Evolutionary conservation across 2,888 invertebrate genomes (phyloP).

Genomic region (Cheilosia impressa): DNA sequence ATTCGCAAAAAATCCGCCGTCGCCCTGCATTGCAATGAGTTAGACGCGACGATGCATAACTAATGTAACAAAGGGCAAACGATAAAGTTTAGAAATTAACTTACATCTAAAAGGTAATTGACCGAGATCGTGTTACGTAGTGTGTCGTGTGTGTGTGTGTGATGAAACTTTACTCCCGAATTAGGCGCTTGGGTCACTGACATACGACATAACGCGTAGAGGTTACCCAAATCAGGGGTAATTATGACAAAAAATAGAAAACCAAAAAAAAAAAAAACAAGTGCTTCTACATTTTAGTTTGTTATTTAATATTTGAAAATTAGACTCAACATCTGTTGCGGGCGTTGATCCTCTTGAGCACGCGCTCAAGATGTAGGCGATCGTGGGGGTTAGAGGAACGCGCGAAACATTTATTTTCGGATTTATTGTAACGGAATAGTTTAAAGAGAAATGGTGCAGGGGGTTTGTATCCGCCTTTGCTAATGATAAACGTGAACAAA

Average conservation of each 20-base stretch:
- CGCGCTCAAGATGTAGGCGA: not conserved
- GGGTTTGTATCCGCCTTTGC: too few relatives aligned
- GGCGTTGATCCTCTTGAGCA: not conserved
- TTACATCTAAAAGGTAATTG: slow-evolving; percentile 21
- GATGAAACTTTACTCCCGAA: too few relatives aligned
- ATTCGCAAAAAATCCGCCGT: slow-evolving; percentile 27
- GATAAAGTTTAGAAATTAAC: not conserved
- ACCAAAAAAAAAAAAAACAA: slow-evolving; percentile 14
- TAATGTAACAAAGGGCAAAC: not conserved
- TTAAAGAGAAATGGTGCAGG: too few relatives aligned
- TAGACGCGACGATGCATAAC: not conserved
- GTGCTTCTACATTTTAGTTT: not conserved
- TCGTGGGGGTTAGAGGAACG: too few relatives aligned
- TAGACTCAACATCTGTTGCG: slow-evolving; percentile 24
- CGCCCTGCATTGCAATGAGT: slow-evolving; percentile 18
- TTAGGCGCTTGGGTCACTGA: too few relatives aligned
- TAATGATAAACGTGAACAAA: too few relatives aligned
- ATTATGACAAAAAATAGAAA: not conserved
- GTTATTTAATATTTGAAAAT: slow-evolving; percentile 36
- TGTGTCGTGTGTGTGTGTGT: not conserved
- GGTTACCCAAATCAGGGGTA: too few relatives aligned
- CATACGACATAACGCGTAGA: too few relatives aligned
- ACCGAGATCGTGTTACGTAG: slow-evolving; percentile 35
- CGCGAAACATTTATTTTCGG: too few relatives aligned
- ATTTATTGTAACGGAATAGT: too few relatives aligned